Conservation (phyloP, 1,140 invertebrate genomes). For the Reticulitermes speratus region DNA sequence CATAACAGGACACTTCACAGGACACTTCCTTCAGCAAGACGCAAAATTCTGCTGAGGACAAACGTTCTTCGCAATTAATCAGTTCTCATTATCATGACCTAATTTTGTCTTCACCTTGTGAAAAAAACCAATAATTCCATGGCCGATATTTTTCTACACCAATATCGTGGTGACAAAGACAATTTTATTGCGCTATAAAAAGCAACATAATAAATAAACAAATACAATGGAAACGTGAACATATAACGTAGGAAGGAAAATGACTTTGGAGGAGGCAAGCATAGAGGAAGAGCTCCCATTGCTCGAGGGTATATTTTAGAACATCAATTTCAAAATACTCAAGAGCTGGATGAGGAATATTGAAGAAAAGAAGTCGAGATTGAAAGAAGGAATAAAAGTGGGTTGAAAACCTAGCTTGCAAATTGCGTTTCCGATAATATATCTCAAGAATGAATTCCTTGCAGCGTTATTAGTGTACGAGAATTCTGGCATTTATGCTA, state of each 20-base stretch:
- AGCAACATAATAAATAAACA: background rate
- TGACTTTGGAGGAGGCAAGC: background rate
- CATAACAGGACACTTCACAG: too few relatives aligned
- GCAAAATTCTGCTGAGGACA: too few relatives aligned
- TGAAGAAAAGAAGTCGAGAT: background rate
- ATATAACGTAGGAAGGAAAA: background rate
- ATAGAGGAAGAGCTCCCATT: background rate
- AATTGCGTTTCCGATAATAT: constrained; percentile 3
- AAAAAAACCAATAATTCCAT: too few relatives aligned
- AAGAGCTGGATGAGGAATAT: background rate
- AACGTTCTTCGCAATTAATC: too few relatives aligned
- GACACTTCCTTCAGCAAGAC: too few relatives aligned
- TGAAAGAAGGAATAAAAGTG: background rate
- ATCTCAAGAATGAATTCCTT: background rate
- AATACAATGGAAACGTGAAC: background rate
- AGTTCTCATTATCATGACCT: too few relatives aligned
- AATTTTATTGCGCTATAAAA: background rate
- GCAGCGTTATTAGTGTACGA: background rate
- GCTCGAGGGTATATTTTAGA: background rate
- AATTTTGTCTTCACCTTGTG: too few relatives aligned
- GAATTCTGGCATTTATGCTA: background rate
- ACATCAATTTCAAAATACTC: background rate
- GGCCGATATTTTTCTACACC: background rate
- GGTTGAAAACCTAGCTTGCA: background rate
- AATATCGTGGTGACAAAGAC: background rate